Base-by-base conservation (phyloP, 2,888 invertebrate genomes). In the Caenorhabditis sp. region DNA sequence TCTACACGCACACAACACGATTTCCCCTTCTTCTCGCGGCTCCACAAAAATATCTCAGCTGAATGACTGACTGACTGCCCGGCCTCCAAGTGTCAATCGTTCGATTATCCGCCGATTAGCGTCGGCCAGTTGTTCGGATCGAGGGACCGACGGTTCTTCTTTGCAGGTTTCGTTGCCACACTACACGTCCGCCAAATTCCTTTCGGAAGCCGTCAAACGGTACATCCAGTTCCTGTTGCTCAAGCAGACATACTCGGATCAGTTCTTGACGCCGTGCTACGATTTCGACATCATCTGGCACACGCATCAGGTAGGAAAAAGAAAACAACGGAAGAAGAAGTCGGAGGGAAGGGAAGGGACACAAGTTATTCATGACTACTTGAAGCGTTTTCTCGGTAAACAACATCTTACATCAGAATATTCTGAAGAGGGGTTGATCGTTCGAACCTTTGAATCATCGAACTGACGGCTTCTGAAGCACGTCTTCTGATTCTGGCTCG, bases 261-360 rank as follows among this genome's bases (percentile, higher is more conserved):
- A 92, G 74, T 93, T 93, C 84, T 88, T 93, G 37, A 93, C 93
- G 20, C 93, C 93, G 1, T 93, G 93, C 86, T 93, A 93, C 82
- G 93, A 93, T 85, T 93, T 93, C 82, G 93, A 93, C 85, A 87
- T 93, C 32, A 90, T 93, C 4, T 93, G 93, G 93, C 93, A 93
- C 85, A 89, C 93, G 0, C 93, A 93, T 88, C 93, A 93, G 89
- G 92, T 93, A 50, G 24, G 15, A n/a, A 26, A 20, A n/a, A 40
- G 37, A 24, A n/a, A n/a, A n/a, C n/a, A n/a, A n/a, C n/a, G n/a
- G n/a, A n/a, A n/a, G n/a, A n/a, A n/a, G n/a, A n/a, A n/a, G n/a
- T n/a, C n/a, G n/a, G n/a, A n/a, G n/a, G n/a, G n/a, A n/a, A n/a
- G n/a, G n/a, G n/a, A n/a, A n/a, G n/a, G n/a, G n/a, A n/a, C n/a